A percentile compares a stretch with the other conserved stretches of the same genome.
phyloP scores from a whole-genome alignment of 2,797 vertebrate species.

The Manis pentadactyla region DNA sequence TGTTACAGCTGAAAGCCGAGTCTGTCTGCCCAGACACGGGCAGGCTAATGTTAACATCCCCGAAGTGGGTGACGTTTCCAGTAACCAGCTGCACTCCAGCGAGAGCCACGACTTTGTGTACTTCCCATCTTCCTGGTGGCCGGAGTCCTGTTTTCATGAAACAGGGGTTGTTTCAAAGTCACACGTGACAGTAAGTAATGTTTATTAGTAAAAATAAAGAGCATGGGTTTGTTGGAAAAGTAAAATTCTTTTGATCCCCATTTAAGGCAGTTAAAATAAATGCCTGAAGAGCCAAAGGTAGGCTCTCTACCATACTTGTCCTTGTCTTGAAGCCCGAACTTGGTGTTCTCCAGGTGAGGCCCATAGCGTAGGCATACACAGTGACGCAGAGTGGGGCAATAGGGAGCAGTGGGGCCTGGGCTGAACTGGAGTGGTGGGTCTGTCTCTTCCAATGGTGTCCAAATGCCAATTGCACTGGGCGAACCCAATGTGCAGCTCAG shows the following conservation, averaged over 20 bases:
- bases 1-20: neutral
- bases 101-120: neutral
- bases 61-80: neutral
- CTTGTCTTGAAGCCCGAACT: neutral
- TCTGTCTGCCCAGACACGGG: neutral
- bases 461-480: neutral
- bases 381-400: neutral
- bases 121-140: neutral
- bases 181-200: neutral
- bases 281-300: neutral
- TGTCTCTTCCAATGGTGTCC: neutral
- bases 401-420: neutral
- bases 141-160: neutral
- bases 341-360: neutral
- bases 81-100: fast-evolving
- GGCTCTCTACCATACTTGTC: fast-evolving
- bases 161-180: neutral
- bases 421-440: too few relatives aligned
- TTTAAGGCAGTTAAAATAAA: neutral
- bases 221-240: neutral
- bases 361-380: neutral
- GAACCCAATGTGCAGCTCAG: neutral
- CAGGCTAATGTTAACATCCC: neutral
- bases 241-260: neutral
- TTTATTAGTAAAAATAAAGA: neutral